Evolutionary conservation across 2,113 vertebrate genomes (phyloP).

Genomic region (Haplochromis burtoni): DNA sequence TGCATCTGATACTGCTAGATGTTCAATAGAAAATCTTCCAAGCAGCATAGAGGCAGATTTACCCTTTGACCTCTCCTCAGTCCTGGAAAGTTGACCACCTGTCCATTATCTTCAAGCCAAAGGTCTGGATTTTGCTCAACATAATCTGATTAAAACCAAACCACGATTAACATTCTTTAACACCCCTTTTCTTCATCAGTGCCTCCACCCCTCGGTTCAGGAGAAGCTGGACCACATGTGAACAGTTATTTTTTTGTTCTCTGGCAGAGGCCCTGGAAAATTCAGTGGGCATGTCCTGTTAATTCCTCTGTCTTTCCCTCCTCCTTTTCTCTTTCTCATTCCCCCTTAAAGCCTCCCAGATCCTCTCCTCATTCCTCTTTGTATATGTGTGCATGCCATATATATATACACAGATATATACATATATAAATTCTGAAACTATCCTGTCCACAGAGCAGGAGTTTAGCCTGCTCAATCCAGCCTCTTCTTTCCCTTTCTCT

Average conservation of each 20-base stretch:
- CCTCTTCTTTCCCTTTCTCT: not conserved
- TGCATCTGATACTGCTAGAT: not conserved
- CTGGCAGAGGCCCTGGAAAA: conserved; percentile 60
- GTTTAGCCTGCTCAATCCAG: not conserved
- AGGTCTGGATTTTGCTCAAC: not conserved
- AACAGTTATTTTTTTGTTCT: conserved; percentile 33
- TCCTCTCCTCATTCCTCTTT: not conserved
- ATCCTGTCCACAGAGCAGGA: not conserved
- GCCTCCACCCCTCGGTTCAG: not conserved
- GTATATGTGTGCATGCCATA: not conserved
- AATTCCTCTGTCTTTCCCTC: conserved; percentile 20
- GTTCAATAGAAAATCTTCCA: not conserved
- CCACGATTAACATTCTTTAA: not conserved
- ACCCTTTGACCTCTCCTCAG: not conserved
- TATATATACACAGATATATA: not conserved
- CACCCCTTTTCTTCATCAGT: not conserved
- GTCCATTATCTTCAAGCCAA: conserved; percentile 20
- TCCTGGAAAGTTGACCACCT: not conserved
- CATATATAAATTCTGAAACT: not conserved
- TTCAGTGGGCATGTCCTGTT: conserved; percentile 52
- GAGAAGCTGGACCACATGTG: conserved; percentile 37
- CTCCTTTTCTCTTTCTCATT: not conserved
- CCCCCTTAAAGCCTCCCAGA: not conserved
- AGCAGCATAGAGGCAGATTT: not conserved
- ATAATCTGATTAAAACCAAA: conserved; percentile 8